Evolutionary conservation across 1,140 invertebrate species (phyloP).

Genomic region (Aphaenogaster ashmeadi): DNA sequence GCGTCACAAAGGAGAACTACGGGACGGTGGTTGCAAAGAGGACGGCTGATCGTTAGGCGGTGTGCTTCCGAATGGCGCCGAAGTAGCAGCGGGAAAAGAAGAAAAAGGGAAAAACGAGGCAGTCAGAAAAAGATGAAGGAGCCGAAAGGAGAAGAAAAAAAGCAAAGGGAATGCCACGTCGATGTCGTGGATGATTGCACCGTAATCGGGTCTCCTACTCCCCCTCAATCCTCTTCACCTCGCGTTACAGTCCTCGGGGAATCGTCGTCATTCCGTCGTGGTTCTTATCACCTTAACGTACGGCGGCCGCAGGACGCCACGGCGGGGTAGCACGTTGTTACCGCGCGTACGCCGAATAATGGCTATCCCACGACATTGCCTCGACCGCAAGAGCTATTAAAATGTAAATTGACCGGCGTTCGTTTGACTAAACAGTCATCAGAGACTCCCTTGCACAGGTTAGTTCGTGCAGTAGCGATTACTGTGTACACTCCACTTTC

Average conservation of each 20-base stretch:
- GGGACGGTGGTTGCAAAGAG: conserved; percentile 66
- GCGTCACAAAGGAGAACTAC: conserved; percentile 68
- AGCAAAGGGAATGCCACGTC: conserved; percentile 60
- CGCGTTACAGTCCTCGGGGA: conserved; percentile 46
- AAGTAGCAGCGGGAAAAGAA: conserved; percentile 50
- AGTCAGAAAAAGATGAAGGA: conserved; percentile 60
- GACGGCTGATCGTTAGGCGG: conserved; percentile 69
- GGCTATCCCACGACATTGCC: conserved; percentile 46
- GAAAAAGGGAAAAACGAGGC: conserved; percentile 37
- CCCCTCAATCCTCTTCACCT: not conserved
- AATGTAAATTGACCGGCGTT: conserved; percentile 84
- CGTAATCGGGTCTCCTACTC: conserved; percentile 67
- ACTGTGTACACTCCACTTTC: conserved; percentile 12
- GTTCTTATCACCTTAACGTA: conserved; percentile 69
- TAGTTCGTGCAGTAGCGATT: conserved; percentile 41
- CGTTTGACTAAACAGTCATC: conserved; percentile 84
- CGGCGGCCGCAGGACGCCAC: not conserved
- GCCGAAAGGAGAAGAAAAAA: conserved; percentile 39
- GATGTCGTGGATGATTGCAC: conserved; percentile 76
- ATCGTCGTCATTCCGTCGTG: conserved; percentile 70
- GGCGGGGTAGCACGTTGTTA: conserved; percentile 10
- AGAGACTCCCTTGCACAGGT: conserved; percentile 58
- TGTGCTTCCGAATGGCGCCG: conserved; percentile 56
- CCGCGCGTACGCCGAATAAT: conserved; percentile 29
- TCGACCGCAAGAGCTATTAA: conserved; percentile 76